These are phyloP conservation scores for Uria lomvia DNA, from an alignment of 2,113 vertebrate species.

Conservation along the genomic window DNA sequence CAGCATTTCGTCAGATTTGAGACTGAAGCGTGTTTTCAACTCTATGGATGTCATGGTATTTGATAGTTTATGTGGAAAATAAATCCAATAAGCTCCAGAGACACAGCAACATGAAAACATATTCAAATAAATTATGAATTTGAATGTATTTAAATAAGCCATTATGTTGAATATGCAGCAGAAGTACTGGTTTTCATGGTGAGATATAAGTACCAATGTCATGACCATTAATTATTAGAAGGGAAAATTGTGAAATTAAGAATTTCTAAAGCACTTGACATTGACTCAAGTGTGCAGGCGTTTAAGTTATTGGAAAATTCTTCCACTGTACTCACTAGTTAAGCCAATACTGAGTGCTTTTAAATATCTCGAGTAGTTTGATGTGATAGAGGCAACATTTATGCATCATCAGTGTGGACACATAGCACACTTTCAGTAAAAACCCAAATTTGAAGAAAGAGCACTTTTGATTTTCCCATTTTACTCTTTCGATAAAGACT, in stretches of 20 bases:
- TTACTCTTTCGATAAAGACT: neutral
- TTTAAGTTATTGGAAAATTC: neutral
- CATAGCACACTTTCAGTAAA: neutral
- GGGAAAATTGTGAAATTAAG: neutral
- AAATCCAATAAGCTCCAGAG: neutral
- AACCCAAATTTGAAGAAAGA: neutral
- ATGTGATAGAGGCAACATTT: neutral
- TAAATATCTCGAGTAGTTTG: neutral
- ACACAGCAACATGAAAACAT: neutral
- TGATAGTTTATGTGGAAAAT: neutral
- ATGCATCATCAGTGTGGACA: neutral
- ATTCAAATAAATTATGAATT: neutral
- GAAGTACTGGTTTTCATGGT: neutral
- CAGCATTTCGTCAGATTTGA: conserved; percentile 42
- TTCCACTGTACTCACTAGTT: neutral
- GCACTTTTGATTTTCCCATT: neutral
- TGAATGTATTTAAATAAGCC: neutral
- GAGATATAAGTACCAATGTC: neutral
- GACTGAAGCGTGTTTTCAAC: conserved; percentile 28
- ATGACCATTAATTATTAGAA: neutral
- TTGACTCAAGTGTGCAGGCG: neutral
- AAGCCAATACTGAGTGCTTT: neutral
- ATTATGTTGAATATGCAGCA: neutral
- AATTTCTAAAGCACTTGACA: neutral
- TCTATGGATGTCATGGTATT: neutral